Percentiles rank a stretch among this genome's conserved stretches.
phyloP scores from a whole-genome alignment of 2,888 invertebrate species.

The Phengaris alcon region DNA sequence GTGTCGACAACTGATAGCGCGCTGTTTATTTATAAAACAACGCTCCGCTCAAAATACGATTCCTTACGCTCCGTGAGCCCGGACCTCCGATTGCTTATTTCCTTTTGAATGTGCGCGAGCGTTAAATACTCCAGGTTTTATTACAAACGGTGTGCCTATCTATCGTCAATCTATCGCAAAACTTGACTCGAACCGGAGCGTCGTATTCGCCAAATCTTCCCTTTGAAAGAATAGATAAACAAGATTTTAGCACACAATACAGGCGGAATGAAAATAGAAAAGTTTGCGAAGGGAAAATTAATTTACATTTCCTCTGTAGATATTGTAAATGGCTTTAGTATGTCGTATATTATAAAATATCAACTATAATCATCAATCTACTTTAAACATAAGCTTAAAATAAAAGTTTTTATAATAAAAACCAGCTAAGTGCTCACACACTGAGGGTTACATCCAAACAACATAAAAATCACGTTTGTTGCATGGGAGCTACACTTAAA shows the following conservation, averaged over 20 bases:
- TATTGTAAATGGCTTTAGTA: neutral
- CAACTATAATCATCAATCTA: neutral
- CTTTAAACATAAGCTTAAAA: neutral
- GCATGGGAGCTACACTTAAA: too few relatives aligned
- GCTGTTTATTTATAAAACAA: conserved; percentile 76
- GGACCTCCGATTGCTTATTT: conserved; percentile 39
- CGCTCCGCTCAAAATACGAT: conserved; percentile 62
- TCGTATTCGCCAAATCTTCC: conserved; percentile 24
- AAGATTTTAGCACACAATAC: conserved; percentile 20
- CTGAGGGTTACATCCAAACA: too few relatives aligned
- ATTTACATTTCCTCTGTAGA: conserved; percentile 1
- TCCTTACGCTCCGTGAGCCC: conserved; percentile 48
- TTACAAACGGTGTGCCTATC: conserved; percentile 40
- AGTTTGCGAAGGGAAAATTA: conserved; percentile 10
- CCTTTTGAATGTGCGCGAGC: conserved; percentile 37
- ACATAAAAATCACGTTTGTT: too few relatives aligned
- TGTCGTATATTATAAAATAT: neutral
- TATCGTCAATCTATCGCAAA: conserved; percentile 42
- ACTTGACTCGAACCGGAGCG: conserved; percentile 35
- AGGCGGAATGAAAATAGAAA: conserved; percentile 9
- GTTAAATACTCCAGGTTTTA: conserved; percentile 40
- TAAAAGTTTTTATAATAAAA: too few relatives aligned
- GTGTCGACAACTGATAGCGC: conserved; percentile 73
- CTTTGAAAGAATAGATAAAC: conserved; percentile 27
- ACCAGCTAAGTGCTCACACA: too few relatives aligned